Base-by-base conservation (phyloP, 2,113 vertebrate species). In the Ploceus nigricollis region DNA sequence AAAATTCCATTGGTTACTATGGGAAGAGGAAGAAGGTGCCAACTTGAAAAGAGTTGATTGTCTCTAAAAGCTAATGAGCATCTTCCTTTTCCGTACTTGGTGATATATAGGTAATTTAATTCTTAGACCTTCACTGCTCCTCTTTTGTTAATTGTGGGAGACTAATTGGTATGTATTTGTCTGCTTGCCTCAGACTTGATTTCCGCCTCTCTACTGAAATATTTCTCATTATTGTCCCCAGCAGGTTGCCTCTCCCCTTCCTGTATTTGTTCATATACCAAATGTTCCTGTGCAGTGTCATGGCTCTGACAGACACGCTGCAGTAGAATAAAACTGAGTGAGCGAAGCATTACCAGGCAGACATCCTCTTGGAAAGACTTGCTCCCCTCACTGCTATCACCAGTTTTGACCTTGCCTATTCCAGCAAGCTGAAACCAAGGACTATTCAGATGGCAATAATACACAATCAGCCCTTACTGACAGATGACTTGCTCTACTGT, bases 191-290 rank as follows among this genome's bases (percentile, higher is more conserved):
- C 58, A 73, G 93, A 90, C 90, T 60, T 85, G 69, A 93, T 71
- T 95, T 96, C 93, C 31, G 20, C 68, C 82, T 89, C 39, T 73
- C 68, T 81, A 50, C 94, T 73, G 76, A 95, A 96, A 58, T 91
- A 96, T 65, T 92, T 94, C 94, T 91, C 89, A 81, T 89, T 94
- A 89, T 92, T 96, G 91, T 96, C 87, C 87, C 47, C 80, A 73
- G 80, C 64, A 96, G 72, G 89, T 94, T 95, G 87, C 89, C 72
- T 83, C 91, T 95, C 76, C 89, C 89, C 76, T 96, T 96, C 91
- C 94, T 95, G 87, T 80, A 77, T 92, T 96, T 96, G 89, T 94
- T 96, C 54, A 1, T 69, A 92, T 31, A 76, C 53, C 58, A 65
- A 80, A 94, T 69, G 72, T 81, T 92, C 50, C 91, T 83, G 83